Conservation (phyloP, 2,113 vertebrate genomes). For the Onychostoma macrolepis region DNA sequence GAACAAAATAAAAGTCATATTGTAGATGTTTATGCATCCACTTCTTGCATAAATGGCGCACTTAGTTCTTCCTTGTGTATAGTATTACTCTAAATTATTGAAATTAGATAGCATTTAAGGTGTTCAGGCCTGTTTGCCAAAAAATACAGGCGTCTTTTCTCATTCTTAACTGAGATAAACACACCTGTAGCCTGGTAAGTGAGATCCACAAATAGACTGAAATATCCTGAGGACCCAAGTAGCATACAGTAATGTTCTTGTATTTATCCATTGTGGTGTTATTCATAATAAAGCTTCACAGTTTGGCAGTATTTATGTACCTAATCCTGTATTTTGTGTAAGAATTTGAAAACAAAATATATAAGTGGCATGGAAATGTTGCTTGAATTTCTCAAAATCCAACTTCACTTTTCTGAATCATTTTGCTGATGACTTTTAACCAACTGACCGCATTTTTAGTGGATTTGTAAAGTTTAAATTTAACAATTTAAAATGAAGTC, state of each 20-base stretch:
- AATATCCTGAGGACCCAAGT: neutral
- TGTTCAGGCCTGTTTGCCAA: neutral
- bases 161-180: neutral
- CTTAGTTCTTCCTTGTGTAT: neutral
- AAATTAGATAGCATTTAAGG: neutral
- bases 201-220: neutral
- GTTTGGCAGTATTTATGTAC: neutral
- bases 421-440: neutral
- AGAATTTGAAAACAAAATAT: neutral
- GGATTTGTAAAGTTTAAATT: neutral
- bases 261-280: neutral
- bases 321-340: neutral
- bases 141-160: neutral
- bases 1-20: neutral
- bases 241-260: neutral
- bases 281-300: neutral
- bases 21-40: neutral
- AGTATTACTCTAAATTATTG: neutral
- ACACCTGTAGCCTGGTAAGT: neutral
- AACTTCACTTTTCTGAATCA: too few relatives aligned
- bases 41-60: neutral
- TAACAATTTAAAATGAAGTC: too few relatives aligned
- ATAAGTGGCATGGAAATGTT: neutral
- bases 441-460: neutral
- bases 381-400: neutral